Base-by-base conservation (phyloP, 2,888 invertebrate genomes). In the Erebia aethiops region DNA sequence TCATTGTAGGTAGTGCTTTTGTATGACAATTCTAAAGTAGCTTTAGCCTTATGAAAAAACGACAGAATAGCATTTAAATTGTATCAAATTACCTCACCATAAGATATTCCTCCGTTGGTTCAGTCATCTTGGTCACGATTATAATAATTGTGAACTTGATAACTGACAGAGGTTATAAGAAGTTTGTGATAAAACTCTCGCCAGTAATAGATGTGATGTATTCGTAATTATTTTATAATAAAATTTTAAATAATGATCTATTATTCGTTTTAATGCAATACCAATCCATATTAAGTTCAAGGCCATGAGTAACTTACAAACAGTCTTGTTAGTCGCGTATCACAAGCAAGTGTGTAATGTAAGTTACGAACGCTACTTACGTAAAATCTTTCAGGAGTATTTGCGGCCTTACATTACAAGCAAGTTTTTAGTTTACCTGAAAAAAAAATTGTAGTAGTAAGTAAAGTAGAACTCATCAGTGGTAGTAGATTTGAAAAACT, bases 71-170 rank as follows among this genome's bases (percentile, higher is more conserved):
- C 56, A 66, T 66, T 46, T 64, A 54, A 64, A 62, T 21, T 41
- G 35, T 64, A 54, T 65, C 71, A 72, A 75, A 71, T 71, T 73
- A 71, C 71, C 73, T 71, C 73, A 69, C 67, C 51, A 58, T 63
- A 69, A 66, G 54, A 72, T 71, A 54, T 70, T 70, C 52, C 56
- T 43, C 43, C 10, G 1, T 46, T 69, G 46, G 13, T 57, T 62
- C 87, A 92, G 85, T 84, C 76, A 92, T 91, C 82, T 77, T 77
- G 82, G 73, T 89, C 92, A 92, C 91, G 92, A 92, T 81, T 70
- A 11, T 61, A 68, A 84, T 91, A 68, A 84, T 91, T 92, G 92
- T 92, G 92, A 90, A 81, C 87, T 82, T 74, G 87, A 91, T 92
- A 76, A 81, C 87, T 91, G 88, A 77, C 71, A 72, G 71, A 64